Percentiles rank a stretch among this genome's conserved stretches.
Evolutionary conservation across 2,888 invertebrate genomes (phyloP).

Genomic region (Eurytoma californica): DNA sequence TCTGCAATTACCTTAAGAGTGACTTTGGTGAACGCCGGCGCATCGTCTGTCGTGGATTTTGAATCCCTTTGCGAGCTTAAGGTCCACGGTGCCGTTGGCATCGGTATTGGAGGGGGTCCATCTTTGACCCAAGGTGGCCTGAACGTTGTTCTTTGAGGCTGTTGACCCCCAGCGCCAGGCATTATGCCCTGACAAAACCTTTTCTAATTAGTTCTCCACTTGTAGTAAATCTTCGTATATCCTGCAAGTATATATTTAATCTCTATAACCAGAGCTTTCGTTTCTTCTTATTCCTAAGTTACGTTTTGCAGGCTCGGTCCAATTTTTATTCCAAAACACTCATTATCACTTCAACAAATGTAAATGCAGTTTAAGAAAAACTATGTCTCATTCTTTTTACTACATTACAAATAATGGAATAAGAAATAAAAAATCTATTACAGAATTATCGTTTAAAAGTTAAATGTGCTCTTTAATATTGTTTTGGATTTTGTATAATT

Average conservation of each 20-base stretch:
- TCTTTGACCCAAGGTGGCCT: conserved; percentile 87
- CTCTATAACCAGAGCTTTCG: too few species aligned
- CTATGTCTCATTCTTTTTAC: too few species aligned
- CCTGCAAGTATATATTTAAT: conserved; percentile 2
- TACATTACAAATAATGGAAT: too few species aligned
- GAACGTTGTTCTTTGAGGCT: conserved; percentile 81
- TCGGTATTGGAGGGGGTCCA: conserved; percentile 78
- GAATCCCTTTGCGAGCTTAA: conserved; percentile 75
- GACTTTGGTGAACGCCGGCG: conserved; percentile 73
- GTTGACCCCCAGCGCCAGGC: conserved; percentile 76
- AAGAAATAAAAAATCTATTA: too few species aligned
- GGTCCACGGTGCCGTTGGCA: conserved; percentile 81
- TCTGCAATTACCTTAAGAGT: conserved; percentile 68
- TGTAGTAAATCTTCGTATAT: not conserved
- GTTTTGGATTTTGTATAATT: too few species aligned
- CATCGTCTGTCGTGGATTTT: conserved; percentile 67
- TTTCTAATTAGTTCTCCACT: not conserved
- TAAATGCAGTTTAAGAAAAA: too few species aligned
- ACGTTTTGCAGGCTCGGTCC: too few species aligned
- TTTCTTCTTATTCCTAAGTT: not conserved
- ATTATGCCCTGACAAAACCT: conserved; percentile 60
- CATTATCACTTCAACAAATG: too few species aligned
- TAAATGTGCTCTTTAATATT: too few species aligned
- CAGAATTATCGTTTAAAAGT: too few species aligned
- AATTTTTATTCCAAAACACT: too few species aligned